Conservation (phyloP, 1,140 invertebrate species). For the Scaptomyza graminum region DNA sequence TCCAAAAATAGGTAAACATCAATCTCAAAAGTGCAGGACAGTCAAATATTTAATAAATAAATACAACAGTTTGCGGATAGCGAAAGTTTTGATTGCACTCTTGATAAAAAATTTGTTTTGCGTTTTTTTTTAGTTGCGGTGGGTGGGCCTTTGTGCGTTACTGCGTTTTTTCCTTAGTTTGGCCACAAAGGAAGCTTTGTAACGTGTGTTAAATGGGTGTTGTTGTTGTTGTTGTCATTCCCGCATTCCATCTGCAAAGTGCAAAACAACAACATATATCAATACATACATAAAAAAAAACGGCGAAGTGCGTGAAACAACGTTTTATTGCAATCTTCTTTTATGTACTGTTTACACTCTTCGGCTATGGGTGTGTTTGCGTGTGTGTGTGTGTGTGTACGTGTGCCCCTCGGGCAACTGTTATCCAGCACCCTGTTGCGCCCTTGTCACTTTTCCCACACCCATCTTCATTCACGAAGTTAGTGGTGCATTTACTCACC, state of each 20-base stretch:
- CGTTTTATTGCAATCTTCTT: constrained; percentile 33
- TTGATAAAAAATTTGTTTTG: constrained; percentile 13
- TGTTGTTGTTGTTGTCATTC: constrained; percentile 20
- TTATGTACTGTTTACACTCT: constrained; percentile 25
- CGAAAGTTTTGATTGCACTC: constrained; percentile 37
- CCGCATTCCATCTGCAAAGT: constrained; percentile 29
- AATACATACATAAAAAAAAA: not conserved
- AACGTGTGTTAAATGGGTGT: constrained; percentile 21
- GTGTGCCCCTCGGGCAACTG: constrained; percentile 1
- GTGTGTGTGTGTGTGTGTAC: not conserved
- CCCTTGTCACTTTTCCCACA: not conserved
- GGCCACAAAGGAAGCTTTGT: constrained; percentile 45
- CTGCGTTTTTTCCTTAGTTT: constrained; percentile 11
- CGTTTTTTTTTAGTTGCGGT: constrained; percentile 15
- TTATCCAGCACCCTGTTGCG: constrained; percentile 34
- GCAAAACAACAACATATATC: constrained; percentile 14
- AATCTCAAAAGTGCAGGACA: constrained; percentile 10
- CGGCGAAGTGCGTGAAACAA: constrained; percentile 25
- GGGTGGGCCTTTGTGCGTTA: constrained; percentile 20
- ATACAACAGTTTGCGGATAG: constrained; percentile 24
- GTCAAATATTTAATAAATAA: constrained; percentile 1
- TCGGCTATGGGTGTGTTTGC: not conserved
- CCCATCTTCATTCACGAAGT: not conserved
- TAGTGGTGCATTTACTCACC: not conserved
- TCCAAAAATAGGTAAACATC: not conserved